Evolutionary conservation across 2,888 invertebrate genomes (phyloP), one percentile per base, ranked within the genome.

Genomic region (Calameuta filiformis): DNA sequence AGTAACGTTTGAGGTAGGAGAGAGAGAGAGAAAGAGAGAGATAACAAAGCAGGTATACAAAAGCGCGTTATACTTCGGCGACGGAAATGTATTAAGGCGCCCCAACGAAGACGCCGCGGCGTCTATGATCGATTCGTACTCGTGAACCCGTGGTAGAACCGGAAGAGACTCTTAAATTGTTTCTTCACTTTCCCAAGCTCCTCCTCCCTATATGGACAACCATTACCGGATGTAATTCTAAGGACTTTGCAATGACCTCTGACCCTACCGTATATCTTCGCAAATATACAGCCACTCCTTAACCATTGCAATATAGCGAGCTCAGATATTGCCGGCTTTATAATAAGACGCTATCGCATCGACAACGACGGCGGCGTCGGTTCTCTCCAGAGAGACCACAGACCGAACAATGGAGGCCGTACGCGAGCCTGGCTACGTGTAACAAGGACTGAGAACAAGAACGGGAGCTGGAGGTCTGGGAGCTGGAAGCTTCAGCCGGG

Each of bases 271-370:
- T 40, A 40, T 40, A 40, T 1, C 15, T 6, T 4, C 4, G 40
- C 40, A 40, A 15, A 40, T 1, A 15, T 15, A 40, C 6, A 4
- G 40, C 15, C 40, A 15, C 40, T 40, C 40, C 40, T 40, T 40
- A 40, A 15, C 15, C 40, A 40, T 6, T 6, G 15, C 15, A 6
- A 40, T 40, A 40, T 6, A 40, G 15, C 40, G 40, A 84, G 78
- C 79, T 83, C 83, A 84, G 85, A 87, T 88, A 89, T 86, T 85
- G 87, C 86, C 87, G 86, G 86, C 35, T 87, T 89, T 90, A 89
- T 90, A 90, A 90, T 90, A 90, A 90, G 90, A 90, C 90, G 88
- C 87, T 88, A 88, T 88, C 87, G 84, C 86, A 86, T 88, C 84
- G 87, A 84, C 85, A 83, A 83, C 84, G 85, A 84, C 84, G 82